A percentile compares a stretch with the other conserved stretches of the same genome.
Evolutionary conservation across 2,888 invertebrate species (phyloP).

Genomic region (Troides aeacus): DNA sequence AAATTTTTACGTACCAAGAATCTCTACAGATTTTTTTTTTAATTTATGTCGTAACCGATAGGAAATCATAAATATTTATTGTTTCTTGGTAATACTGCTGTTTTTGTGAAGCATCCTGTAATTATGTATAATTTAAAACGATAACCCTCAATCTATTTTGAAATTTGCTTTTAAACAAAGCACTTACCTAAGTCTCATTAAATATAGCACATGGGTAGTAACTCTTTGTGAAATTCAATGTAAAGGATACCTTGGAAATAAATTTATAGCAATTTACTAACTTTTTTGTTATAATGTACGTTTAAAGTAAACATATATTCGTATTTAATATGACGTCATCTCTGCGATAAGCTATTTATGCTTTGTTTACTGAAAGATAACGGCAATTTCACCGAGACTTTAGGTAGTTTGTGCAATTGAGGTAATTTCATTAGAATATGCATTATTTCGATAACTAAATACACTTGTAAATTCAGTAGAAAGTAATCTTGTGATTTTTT

Average conservation of each 20-base stretch:
- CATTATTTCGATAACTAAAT: not conserved
- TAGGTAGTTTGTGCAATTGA: slow-evolving; percentile 7
- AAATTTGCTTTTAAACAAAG: not conserved
- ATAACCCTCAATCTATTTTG: not conserved
- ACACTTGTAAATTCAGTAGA: too few relatives aligned
- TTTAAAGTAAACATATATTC: not conserved
- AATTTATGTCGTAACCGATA: slow-evolving; percentile 2
- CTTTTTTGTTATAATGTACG: too few relatives aligned
- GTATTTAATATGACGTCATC: slow-evolving; percentile 17
- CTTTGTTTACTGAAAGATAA: slow-evolving; percentile 11
- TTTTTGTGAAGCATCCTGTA: slow-evolving; percentile 9
- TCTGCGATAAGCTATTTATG: slow-evolving; percentile 4
- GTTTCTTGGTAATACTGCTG: slow-evolving; percentile 14
- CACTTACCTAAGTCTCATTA: not conserved
- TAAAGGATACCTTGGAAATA: not conserved
- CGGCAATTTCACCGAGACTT: slow-evolving; percentile 3
- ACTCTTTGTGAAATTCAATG: not conserved
- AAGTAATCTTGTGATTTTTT: too few relatives aligned
- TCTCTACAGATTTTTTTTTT: not conserved
- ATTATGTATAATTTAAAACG: slow-evolving; percentile 18
- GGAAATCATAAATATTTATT: slow-evolving; percentile 14
- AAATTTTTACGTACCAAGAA: not conserved
- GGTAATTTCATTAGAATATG: slow-evolving; percentile 3
- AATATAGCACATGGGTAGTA: not conserved
- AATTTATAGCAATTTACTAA: too few relatives aligned